phyloP scores from a whole-genome alignment of 2,797 vertebrate genomes.

The Rhynchotus rufescens region DNA sequence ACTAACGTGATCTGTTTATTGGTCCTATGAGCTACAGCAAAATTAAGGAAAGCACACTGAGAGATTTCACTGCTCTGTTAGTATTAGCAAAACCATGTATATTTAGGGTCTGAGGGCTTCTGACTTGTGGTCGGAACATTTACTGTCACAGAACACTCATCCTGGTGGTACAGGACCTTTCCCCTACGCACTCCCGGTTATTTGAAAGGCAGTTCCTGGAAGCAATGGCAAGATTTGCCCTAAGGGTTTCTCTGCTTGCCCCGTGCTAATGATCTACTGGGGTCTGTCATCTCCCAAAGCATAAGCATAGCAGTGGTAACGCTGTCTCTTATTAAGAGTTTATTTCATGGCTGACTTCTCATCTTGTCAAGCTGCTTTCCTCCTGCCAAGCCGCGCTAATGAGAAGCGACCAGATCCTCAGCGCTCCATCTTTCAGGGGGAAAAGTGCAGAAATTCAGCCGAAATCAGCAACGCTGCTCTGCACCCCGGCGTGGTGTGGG shows the following conservation, averaged over 20 bases:
- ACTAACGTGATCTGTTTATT: background rate
- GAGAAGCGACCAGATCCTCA: slow-evolving; percentile 17
- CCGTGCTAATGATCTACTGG: slow-evolving; percentile 34
- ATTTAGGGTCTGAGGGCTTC: background rate
- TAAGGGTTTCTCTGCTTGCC: slow-evolving; percentile 12
- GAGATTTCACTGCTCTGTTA: background rate
- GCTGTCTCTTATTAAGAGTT: slow-evolving; percentile 3
- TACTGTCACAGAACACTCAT: background rate
- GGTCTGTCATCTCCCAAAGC: background rate
- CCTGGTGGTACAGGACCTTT: slow-evolving; percentile 34
- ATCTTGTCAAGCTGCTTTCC: background rate
- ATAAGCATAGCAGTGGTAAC: background rate
- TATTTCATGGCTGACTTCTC: slow-evolving; percentile 30
- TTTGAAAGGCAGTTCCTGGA: slow-evolving; percentile 32
- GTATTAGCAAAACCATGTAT: background rate
- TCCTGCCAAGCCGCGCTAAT: background rate
- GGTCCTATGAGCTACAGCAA: background rate
- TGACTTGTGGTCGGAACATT: background rate
- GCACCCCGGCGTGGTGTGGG: background rate
- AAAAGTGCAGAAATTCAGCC: background rate
- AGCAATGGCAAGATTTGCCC: slow-evolving; percentile 14
- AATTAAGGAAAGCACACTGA: background rate
- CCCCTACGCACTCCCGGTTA: background rate
- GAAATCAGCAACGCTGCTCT: background rate
- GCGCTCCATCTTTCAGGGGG: background rate